Evolutionary conservation across 2,797 vertebrate genomes (phyloP).

Genomic region (Rousettus madagascariensis): DNA sequence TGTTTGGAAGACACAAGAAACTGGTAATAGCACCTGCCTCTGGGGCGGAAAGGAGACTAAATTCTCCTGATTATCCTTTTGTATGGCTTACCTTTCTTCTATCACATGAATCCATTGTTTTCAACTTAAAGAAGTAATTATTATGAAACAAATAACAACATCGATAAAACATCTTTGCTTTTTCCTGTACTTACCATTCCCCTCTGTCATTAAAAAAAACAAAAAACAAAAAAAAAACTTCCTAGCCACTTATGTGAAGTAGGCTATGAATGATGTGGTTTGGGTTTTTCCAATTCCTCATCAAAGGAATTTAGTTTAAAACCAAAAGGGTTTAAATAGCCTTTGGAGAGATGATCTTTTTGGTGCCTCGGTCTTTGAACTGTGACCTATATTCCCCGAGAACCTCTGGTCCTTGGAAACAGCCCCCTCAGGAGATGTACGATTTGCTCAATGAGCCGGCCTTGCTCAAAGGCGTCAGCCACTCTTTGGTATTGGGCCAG

Average conservation of each 20-base stretch:
- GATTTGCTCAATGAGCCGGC: background rate
- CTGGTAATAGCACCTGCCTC: background rate
- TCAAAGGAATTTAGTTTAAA: background rate
- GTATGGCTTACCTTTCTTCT: background rate
- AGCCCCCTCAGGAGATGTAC: rapidly evolving
- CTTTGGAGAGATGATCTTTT: background rate
- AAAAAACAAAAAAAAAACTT: background rate
- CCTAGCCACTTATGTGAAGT: background rate
- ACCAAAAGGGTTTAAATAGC: background rate
- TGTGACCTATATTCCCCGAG: background rate
- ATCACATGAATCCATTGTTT: background rate
- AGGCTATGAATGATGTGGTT: rapidly evolving
- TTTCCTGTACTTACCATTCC: background rate
- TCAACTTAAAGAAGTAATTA: background rate
- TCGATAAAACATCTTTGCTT: background rate
- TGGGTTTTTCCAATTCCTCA: background rate
- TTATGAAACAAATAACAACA: background rate
- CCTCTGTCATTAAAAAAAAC: background rate
- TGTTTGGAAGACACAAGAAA: background rate
- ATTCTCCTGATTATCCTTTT: background rate
- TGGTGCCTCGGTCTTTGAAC: background rate
- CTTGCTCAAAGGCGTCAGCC: background rate
- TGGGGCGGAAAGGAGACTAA: background rate
- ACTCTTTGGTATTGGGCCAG: background rate
- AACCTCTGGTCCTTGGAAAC: background rate